Conservation (phyloP, 1,140 invertebrate species). For the Oscheius sp. region DNA sequence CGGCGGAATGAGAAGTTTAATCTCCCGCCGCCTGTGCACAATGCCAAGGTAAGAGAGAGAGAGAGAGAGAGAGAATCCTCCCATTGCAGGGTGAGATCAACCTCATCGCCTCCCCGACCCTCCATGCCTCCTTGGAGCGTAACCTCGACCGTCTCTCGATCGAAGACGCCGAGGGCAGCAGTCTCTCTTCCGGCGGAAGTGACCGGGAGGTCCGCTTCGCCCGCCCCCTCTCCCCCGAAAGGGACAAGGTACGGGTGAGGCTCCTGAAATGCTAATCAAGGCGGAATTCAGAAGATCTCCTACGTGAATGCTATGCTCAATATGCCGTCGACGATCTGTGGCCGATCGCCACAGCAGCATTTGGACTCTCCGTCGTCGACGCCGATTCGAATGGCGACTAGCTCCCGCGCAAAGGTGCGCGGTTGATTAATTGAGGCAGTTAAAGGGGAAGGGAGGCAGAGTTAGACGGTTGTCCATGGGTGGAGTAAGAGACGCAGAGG, state of each 20-base stretch:
- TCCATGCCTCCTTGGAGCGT: slow-evolving; percentile 42
- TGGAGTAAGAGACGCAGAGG: no score
- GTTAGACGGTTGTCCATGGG: no score
- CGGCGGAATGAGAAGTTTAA: slow-evolving; percentile 63
- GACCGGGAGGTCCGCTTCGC: slow-evolving; percentile 5
- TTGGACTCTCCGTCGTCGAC: neutral
- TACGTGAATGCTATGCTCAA: slow-evolving; percentile 32
- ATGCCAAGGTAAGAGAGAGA: slow-evolving; percentile 1
- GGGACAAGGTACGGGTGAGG: neutral
- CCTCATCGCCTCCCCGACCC: slow-evolving; percentile 40
- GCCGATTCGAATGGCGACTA: neutral
- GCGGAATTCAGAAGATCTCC: slow-evolving; percentile 17
- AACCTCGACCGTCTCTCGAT: slow-evolving; percentile 38
- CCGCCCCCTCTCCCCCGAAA: slow-evolving; percentile 12
- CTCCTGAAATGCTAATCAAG: neutral
- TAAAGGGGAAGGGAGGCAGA: no score
- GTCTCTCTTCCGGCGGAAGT: neutral
- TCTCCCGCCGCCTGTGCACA: slow-evolving; percentile 39
- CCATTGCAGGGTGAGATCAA: slow-evolving; percentile 8
- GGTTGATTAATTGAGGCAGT: neutral
- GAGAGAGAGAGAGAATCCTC: slow-evolving; percentile 22
- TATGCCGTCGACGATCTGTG: slow-evolving; percentile 31
- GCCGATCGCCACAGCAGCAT: slow-evolving; percentile 23
- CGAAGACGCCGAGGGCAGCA: slow-evolving; percentile 23
- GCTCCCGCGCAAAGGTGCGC: neutral